Conservation (phyloP, 2,113 vertebrate genomes). For the Syrrhaptes paradoxus region DNA sequence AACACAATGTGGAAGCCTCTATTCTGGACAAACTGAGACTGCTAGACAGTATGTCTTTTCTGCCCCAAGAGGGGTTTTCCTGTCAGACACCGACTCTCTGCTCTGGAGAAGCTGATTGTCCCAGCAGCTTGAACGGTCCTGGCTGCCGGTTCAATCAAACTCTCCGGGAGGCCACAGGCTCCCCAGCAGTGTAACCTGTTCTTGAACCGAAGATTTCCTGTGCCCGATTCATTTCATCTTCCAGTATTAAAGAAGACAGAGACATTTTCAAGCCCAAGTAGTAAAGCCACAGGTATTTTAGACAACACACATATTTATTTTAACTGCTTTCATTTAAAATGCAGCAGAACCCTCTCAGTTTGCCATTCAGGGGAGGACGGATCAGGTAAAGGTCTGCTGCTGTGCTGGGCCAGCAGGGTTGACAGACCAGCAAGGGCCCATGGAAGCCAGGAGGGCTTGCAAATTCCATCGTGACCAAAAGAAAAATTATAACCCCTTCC, state of each 20-base stretch:
- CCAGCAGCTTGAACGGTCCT: neutral
- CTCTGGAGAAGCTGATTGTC: slow-evolving; percentile 20
- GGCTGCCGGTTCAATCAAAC: slow-evolving; percentile 46
- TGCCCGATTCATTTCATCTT: slow-evolving; percentile 34
- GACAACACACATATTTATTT: slow-evolving; percentile 12
- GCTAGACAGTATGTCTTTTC: slow-evolving; percentile 11
- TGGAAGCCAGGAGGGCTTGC: neutral
- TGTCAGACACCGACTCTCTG: slow-evolving; percentile 31
- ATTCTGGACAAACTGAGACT: slow-evolving; percentile 48
- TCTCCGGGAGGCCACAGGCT: slow-evolving; percentile 42
- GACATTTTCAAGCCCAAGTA: slow-evolving; percentile 21
- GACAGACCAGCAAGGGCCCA: rapidly evolving
- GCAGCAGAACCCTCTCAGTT: neutral
- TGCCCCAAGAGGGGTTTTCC: slow-evolving; percentile 38
- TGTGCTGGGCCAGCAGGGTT: neutral
- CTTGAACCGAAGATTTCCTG: slow-evolving; percentile 44
- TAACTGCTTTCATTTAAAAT: slow-evolving; percentile 28
- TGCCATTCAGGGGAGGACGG: neutral
- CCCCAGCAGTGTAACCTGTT: slow-evolving; percentile 47
- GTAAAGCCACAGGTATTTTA: slow-evolving; percentile 32
- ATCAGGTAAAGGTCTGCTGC: neutral
- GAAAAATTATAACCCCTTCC: slow-evolving; percentile 20
- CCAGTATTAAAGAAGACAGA: slow-evolving; percentile 19
- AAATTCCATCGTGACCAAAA: neutral
- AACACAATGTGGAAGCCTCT: neutral